Base-by-base conservation (phyloP, 2,113 vertebrate species). In the Microtus richardsoni region DNA sequence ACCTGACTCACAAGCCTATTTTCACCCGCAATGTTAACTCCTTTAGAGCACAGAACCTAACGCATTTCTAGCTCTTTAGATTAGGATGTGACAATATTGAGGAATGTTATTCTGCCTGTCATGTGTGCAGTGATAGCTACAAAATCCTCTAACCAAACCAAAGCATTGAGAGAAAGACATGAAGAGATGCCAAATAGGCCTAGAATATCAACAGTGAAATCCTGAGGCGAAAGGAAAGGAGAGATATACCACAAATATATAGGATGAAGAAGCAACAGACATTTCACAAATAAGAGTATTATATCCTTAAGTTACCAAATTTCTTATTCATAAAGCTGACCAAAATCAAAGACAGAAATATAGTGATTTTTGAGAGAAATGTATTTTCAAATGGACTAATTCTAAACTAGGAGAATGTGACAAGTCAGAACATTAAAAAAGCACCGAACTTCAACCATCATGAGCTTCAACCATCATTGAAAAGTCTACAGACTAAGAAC, bases 351-450 rank as follows among this genome's bases (percentile, higher is more conserved):
- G 49, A 75, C 19, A 91, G 13, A 83, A 96, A 88, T 89, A n/a
- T n/a, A 95, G 39, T 68, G 60, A 89, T 82, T 91, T 95, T 74
- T 90, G n/a, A 91, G 47, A 94, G 24, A 94, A 89, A 78, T 83
- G 60, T n/a, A 86, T 33, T 82, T 58, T 62, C 86, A 79, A 90
- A 91, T 62, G 79, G 36, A 93, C 79, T 92, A 54, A 62, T 5
- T 14, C 41, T 54, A 13, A 91, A 91, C 62, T 86, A 60, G 91
- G 78, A 89, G 28, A 86, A 82, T 39, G 26, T 89, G 68, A 83
- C 49, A 91, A 52, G 44, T 89, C 28, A 89, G 74, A 87, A 91
- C 66, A 73, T 62, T 54, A 92, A 95, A 90, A 89, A 52, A 52
- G 54, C 39, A 74, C 30, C 11, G 10, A 22, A 7, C 54, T 64